A percentile compares a stretch with the other conserved stretches of the same genome.
phyloP scores from a whole-genome alignment of 1,140 invertebrate species.

The Camponotus pennsylvanicus region DNA sequence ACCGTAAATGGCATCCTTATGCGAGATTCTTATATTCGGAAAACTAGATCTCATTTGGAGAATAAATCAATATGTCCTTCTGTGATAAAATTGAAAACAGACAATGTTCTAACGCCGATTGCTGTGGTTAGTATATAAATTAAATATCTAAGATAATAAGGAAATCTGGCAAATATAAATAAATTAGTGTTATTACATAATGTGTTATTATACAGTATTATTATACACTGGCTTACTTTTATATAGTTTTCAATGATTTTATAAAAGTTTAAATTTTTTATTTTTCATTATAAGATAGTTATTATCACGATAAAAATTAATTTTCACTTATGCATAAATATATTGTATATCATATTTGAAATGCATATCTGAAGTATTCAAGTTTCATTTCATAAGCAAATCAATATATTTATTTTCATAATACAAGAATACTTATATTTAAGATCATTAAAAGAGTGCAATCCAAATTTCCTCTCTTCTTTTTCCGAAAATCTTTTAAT shows the following conservation, averaged over 20 bases:
- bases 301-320: neutral
- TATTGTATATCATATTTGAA: neutral
- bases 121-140: constrained; percentile 60
- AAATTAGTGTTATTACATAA: too few species aligned
- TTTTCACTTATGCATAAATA: neutral
- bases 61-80: constrained; percentile 53
- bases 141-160: neutral
- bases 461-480: neutral
- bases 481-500: neutral
- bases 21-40: neutral
- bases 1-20: constrained; percentile 55
- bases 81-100: constrained; percentile 30
- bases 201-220: too few species aligned
- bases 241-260: neutral
- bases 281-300: neutral
- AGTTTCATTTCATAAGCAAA: neutral
- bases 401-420: constrained; percentile 3
- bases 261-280: neutral
- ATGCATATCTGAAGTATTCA: neutral
- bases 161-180: too few species aligned
- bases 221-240: neutral
- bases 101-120: constrained; percentile 2
- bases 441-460: neutral
- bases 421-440: neutral
- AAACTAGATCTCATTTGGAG: constrained; percentile 5